phyloP scores from a whole-genome alignment of 2,113 vertebrate species.

The Hirundichthys speculiger region DNA sequence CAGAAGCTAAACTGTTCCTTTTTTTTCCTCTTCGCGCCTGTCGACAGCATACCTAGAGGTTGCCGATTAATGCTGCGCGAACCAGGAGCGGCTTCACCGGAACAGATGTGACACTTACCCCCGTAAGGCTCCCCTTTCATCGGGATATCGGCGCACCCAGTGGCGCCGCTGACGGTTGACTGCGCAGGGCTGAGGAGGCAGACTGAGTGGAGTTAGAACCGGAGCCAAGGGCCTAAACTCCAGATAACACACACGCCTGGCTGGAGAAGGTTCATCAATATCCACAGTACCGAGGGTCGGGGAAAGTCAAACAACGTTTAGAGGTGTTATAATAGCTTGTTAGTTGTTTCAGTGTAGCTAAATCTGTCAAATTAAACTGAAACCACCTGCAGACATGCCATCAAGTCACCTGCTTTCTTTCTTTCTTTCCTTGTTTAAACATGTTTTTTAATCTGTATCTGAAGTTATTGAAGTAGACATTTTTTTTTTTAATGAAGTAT shows the following conservation, averaged over 20 bases:
- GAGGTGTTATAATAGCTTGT: too few species aligned
- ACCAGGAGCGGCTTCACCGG: background rate
- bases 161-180: conserved; percentile 69
- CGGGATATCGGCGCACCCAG: conserved; percentile 62
- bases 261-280: background rate
- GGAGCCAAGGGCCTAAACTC: conserved; percentile 60
- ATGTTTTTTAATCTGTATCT: too few species aligned
- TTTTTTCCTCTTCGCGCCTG: background rate
- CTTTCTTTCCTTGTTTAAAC: too few species aligned
- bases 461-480: too few species aligned
- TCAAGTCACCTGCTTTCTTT: too few species aligned
- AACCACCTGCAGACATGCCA: too few species aligned
- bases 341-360: too few species aligned
- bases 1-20: conserved; percentile 2
- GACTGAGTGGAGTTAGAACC: conserved; percentile 58
- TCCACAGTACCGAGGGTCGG: too few species aligned
- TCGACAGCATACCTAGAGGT: background rate
- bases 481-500: too few species aligned
- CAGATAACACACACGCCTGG: conserved; percentile 28
- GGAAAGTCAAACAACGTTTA: too few species aligned
- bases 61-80: background rate
- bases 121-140: conserved; percentile 26
- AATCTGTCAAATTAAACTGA: too few species aligned
- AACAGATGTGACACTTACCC: conserved; percentile 46
- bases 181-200: conserved; percentile 64